These are phyloP conservation scores for Phaetusa simplex DNA, from an alignment of 2,113 vertebrate species.

Conservation along the genomic window DNA sequence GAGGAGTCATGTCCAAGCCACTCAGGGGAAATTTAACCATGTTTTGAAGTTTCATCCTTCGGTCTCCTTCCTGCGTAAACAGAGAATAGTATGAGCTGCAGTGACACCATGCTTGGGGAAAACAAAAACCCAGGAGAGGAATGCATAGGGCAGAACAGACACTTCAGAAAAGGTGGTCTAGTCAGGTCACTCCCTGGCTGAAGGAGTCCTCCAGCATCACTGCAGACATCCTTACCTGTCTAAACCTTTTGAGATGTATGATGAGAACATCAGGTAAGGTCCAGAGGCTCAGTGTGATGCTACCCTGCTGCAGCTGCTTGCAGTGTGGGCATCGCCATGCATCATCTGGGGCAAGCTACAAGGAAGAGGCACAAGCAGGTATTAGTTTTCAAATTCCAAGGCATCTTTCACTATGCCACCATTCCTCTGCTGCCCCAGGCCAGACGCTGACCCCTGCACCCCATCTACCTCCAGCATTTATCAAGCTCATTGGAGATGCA, in stretches of 20 bases:
- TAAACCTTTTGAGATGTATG: slow-evolving; percentile 94
- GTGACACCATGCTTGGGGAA: background rate
- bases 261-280: slow-evolving; percentile 97
- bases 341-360: slow-evolving; percentile 93
- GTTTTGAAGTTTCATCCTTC: slow-evolving; percentile 93
- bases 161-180: background rate
- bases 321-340: slow-evolving; percentile 98
- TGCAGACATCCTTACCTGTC: slow-evolving; percentile 83
- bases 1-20: slow-evolving; percentile 96
- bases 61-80: slow-evolving; percentile 86
- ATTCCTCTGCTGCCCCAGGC: background rate
- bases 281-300: slow-evolving; percentile 96
- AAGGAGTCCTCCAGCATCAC: background rate
- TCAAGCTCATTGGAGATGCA: background rate
- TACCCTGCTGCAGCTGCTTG: slow-evolving; percentile 97
- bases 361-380: background rate
- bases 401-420: background rate
- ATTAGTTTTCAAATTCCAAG: background rate
- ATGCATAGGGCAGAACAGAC: background rate
- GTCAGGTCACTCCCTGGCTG: background rate
- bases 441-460: background rate
- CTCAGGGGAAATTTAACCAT: slow-evolving; percentile 92
- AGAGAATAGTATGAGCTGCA: background rate
- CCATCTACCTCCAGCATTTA: background rate
- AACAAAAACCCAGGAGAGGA: background rate